A percentile compares a stretch with the other conserved stretches of the same genome.
Conservation (phyloP, 2,888 invertebrate genomes). For the Lasioglossum marginatum region DNA sequence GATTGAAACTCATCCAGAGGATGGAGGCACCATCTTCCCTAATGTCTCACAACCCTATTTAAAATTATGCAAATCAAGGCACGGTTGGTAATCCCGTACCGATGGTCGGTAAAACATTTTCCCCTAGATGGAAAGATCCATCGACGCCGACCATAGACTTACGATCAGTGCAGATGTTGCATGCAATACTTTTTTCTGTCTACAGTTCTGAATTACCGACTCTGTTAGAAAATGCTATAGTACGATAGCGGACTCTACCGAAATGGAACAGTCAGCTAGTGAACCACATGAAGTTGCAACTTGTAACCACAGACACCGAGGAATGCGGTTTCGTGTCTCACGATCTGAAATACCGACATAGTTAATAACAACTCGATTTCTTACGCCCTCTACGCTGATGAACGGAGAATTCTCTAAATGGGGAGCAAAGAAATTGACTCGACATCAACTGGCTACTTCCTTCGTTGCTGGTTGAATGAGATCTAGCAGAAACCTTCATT, state of each 20-base stretch:
- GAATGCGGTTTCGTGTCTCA: too few species aligned
- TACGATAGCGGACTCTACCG: too few species aligned
- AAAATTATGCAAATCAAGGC: not conserved
- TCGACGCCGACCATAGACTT: not conserved
- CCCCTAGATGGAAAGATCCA: not conserved
- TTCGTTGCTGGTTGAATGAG: not conserved
- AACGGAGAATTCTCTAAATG: not conserved
- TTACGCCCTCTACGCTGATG: not conserved
- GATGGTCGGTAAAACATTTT: slow-evolving; percentile 54
- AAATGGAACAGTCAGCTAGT: too few species aligned
- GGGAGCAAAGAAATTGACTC: not conserved
- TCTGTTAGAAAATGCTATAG: not conserved
- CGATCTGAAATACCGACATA: not conserved
- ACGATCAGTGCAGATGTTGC: not conserved
- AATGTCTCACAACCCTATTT: not conserved
- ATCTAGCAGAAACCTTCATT: not conserved
- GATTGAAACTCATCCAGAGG: not conserved
- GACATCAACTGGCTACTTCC: too few species aligned
- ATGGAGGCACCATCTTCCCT: not conserved
- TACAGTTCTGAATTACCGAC: not conserved
- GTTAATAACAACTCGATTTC: not conserved
- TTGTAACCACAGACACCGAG: too few species aligned
- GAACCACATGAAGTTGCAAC: too few species aligned
- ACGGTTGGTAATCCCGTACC: slow-evolving; percentile 36
- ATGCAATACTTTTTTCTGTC: not conserved